These are phyloP conservation scores for Sebastes oblongus DNA, from an alignment of 2,797 vertebrate species.

Conservation along the genomic window DNA sequence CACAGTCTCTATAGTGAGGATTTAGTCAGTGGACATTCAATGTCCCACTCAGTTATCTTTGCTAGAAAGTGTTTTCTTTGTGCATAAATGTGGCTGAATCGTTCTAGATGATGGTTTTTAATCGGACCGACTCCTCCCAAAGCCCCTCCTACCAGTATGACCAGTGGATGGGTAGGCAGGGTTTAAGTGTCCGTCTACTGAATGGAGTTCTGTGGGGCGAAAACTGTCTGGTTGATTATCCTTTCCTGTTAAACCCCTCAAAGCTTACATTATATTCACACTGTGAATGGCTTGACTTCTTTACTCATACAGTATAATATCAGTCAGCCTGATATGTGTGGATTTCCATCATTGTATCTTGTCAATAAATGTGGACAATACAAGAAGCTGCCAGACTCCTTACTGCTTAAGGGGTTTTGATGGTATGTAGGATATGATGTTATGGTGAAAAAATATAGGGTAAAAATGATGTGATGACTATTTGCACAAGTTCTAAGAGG, in stretches of 20 bases:
- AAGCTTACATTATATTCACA: background rate
- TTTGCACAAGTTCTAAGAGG: conserved; percentile 8
- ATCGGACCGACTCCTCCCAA: conserved; percentile 64
- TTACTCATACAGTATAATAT: background rate
- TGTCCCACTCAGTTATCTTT: background rate
- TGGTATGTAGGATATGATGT: background rate
- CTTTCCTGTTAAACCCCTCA: background rate
- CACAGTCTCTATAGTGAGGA: background rate
- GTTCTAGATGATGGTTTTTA: conserved; percentile 41
- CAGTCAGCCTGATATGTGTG: background rate
- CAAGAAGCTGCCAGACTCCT: background rate
- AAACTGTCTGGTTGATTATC: background rate
- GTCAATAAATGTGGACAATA: background rate
- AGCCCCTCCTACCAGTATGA: conserved; percentile 50
- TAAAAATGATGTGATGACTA: background rate
- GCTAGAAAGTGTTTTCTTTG: conserved; percentile 16
- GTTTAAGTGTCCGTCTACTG: background rate
- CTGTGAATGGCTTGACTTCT: background rate
- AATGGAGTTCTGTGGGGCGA: background rate
- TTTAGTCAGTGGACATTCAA: background rate
- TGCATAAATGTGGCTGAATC: conserved; percentile 13
- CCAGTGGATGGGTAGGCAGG: conserved; percentile 28
- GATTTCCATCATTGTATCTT: background rate
- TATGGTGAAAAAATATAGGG: background rate
- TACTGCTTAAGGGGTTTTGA: background rate